Evolutionary conservation across 37 sponge, comb jelly and placozoan species (phyloP), one percentile per base, ranked within the genome.

Genomic region (Corticium candelabrum): DNA sequence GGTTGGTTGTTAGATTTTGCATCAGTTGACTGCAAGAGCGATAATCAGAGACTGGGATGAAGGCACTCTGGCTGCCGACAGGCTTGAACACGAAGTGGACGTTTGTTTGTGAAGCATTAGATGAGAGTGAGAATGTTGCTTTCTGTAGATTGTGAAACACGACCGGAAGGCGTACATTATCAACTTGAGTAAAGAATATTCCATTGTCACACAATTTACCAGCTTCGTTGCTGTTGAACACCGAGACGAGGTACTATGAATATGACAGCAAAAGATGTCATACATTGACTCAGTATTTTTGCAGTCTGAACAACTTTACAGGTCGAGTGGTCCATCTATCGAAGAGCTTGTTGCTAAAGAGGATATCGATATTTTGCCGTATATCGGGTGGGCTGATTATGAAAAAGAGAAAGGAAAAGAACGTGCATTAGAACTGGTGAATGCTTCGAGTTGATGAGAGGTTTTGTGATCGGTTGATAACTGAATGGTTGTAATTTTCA

Each of bases 201-300:
- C 89, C 80, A 94, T 94, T 73, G 95, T 94, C 40, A 90, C 94
- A 34, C 94, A 89, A 83, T 97, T 91, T 82, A 97, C 98, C 68
- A 97, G 99, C 82, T 97, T 97, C 84, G 92, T 97, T 1, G 99
- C 99, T 35, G 91, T 97, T 56, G 99, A 97, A 40, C 85, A 89
- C 80, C 84, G 99, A 78, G 90, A 85, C 31, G 85, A 89, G 87
- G 92, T 92, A 39, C 69, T 78, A n/a, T n/a, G 37, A 34, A 70
- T n/a, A 5, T 32, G 5, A 29, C 73, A 29, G 73, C 5, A 70
- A 70, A 70, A 4, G 36, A 15, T 4, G 5, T 70, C 4, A 70
- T 70, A 29, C 11, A 50, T 50, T 27, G 11, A 11, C 62, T 21
- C 62, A 11, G 11, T 21, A 11, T 21, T 50, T 50, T 50, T 75